Evolutionary conservation across 2,888 invertebrate species (phyloP), one percentile per base, ranked within the genome.

Genomic region (Callyntrura guangdongensis): DNA sequence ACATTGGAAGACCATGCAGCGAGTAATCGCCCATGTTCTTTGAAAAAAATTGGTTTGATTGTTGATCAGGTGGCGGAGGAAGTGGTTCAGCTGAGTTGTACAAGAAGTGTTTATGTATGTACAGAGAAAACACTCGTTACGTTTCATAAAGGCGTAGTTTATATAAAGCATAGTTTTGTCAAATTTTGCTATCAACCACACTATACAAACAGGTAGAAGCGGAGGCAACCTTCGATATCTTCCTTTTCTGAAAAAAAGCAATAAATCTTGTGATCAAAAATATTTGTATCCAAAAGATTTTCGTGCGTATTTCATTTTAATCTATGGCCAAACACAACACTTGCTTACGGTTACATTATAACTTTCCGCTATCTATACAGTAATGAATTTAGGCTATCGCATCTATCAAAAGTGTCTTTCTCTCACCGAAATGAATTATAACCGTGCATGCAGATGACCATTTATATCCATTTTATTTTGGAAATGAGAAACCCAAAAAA

Each of bases 1-100:
- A 9, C 59, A 77, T 22, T 56, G 12, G 53, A n/a, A 90, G 91
- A 92, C 93, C 89, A 89, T n/a, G n/a, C n/a, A n/a, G n/a, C n/a
- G n/a, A n/a, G n/a, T n/a, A n/a, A n/a, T n/a, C n/a, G n/a, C n/a
- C n/a, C n/a, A n/a, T n/a, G n/a, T n/a, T n/a, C n/a, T n/a, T n/a
- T n/a, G n/a, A n/a, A n/a, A n/a, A n/a, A n/a, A n/a, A n/a, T n/a
- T n/a, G n/a, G n/a, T n/a, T n/a, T 72, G 2, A 53, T 22, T 2
- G 27, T 22, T 79, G 53, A 79, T 79, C 79, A 79, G n/a, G 56
- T 14, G 45, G 20, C n/a, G 47, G 20, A 4, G 17, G 47, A 27
- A 67, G 27, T 67, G 11, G 25, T 27, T 0, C 67, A 61, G 22
- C n/a, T n/a, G n/a, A n/a, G n/a, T n/a, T n/a, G n/a, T n/a, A n/a